phyloP scores from a whole-genome alignment of 2,888 invertebrate species.

The Drosophila borborema region DNA sequence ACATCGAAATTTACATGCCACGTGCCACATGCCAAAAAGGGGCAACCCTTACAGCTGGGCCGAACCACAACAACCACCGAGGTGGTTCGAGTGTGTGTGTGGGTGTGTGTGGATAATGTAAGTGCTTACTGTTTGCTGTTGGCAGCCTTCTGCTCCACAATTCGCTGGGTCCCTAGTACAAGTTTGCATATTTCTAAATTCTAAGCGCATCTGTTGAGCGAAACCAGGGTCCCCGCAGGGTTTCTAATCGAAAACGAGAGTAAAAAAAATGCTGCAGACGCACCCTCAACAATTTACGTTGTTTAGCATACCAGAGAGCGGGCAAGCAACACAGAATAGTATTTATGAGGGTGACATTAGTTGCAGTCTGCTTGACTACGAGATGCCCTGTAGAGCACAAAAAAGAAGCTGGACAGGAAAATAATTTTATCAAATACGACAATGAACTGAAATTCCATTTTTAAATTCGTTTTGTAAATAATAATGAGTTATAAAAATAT shows the following conservation, averaged over 20 bases:
- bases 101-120: slow-evolving; percentile 36
- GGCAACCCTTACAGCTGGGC: slow-evolving; percentile 66
- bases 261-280: slow-evolving; percentile 48
- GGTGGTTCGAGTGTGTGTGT: slow-evolving; percentile 1
- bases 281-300: slow-evolving; percentile 50
- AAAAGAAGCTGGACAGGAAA: neutral
- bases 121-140: slow-evolving; percentile 17
- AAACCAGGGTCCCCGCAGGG: slow-evolving; percentile 38
- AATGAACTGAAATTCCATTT: too few species aligned
- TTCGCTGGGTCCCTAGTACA: slow-evolving; percentile 72
- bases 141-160: slow-evolving; percentile 33
- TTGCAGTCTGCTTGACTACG: neutral
- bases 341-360: neutral
- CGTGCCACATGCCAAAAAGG: slow-evolving; percentile 26
- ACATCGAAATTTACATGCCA: slow-evolving; percentile 70
- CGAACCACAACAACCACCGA: slow-evolving; percentile 7
- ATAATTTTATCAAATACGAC: neutral
- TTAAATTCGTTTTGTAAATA: too few species aligned
- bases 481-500: neutral
- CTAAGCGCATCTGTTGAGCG: slow-evolving; percentile 73
- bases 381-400: slow-evolving; percentile 14
- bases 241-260: slow-evolving; percentile 73
- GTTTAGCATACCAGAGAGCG: slow-evolving; percentile 36
- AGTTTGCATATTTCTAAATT: slow-evolving; percentile 79
- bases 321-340: neutral